Conservation (phyloP, 2,113 vertebrate species). For the Monopterus albus region DNA sequence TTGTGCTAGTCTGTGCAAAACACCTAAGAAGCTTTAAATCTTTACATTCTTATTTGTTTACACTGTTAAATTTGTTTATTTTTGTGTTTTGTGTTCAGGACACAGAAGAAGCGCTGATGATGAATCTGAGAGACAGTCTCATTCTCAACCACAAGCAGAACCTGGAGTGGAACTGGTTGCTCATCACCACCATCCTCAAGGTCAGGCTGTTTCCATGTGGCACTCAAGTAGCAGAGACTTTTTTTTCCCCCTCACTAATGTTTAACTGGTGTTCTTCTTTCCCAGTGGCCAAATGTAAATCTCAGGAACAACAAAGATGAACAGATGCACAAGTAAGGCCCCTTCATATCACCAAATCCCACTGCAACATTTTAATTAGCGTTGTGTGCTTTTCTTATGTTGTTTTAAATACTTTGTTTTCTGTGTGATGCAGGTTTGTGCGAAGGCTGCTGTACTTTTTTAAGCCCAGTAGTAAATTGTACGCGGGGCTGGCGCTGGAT, state of each 20-base stretch:
- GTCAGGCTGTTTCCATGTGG: constrained; percentile 71
- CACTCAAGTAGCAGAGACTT: background rate
- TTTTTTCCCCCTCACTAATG: background rate
- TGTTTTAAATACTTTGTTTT: background rate
- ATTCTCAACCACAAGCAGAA: constrained; percentile 98
- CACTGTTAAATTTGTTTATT: constrained; percentile 6
- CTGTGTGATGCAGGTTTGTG: constrained; percentile 87
- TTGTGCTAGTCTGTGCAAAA: too few species aligned
- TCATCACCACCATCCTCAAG: constrained; percentile 97
- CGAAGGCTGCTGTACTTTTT: constrained; percentile 95
- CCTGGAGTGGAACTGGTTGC: constrained; percentile 98
- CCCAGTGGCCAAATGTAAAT: constrained; percentile 97
- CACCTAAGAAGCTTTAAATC: too few species aligned
- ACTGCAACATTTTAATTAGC: background rate
- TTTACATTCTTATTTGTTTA: background rate
- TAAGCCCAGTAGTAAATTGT: constrained; percentile 96
- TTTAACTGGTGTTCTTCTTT: constrained; percentile 64
- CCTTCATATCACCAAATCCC: background rate
- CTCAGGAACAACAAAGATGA: constrained; percentile 98
- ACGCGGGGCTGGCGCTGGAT: constrained; percentile 91
- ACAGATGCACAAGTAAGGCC: constrained; percentile 93
- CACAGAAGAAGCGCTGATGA: constrained; percentile 94
- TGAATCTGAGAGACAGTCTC: constrained; percentile 95
- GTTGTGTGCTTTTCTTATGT: background rate
- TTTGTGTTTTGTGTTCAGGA: constrained; percentile 84